A percentile compares a stretch with the other conserved stretches of the same genome.
These are phyloP conservation scores for Syrista parreyssii DNA, from an alignment of 2,888 invertebrate species.

Conservation along the genomic window DNA sequence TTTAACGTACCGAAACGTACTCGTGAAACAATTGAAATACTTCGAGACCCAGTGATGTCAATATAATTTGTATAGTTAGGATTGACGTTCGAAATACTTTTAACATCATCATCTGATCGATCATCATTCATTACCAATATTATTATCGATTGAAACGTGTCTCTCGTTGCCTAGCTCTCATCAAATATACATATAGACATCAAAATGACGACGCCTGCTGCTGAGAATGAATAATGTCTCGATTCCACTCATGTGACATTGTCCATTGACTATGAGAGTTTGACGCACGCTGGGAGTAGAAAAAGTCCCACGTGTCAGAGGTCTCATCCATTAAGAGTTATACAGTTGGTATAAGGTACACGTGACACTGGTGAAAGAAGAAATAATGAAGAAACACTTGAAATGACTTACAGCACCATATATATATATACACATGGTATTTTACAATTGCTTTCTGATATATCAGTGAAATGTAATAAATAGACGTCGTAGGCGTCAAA, in stretches of 20 bases:
- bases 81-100: background rate
- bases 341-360: background rate
- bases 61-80: background rate
- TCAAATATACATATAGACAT: background rate
- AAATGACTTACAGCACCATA: background rate
- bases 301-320: background rate
- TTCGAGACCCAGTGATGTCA: background rate
- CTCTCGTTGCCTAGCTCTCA: background rate
- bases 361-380: slow-evolving; percentile 8
- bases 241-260: background rate
- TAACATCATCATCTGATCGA: background rate
- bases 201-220: background rate
- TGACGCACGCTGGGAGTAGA: background rate
- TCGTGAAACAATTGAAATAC: background rate
- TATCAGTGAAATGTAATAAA: slow-evolving; percentile 7
- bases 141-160: background rate
- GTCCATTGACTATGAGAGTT: background rate
- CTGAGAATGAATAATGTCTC: background rate
- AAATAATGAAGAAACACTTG: slow-evolving; percentile 5
- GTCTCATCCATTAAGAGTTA: background rate
- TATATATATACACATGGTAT: background rate
- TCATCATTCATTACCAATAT: background rate
- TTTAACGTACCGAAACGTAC: background rate
- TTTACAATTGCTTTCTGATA: background rate
- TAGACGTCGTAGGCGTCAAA: slow-evolving; percentile 14